Percentiles rank a stretch among this genome's conserved stretches.
Conservation (phyloP, 2,113 vertebrate genomes). For the Aplodontia rufa region DNA sequence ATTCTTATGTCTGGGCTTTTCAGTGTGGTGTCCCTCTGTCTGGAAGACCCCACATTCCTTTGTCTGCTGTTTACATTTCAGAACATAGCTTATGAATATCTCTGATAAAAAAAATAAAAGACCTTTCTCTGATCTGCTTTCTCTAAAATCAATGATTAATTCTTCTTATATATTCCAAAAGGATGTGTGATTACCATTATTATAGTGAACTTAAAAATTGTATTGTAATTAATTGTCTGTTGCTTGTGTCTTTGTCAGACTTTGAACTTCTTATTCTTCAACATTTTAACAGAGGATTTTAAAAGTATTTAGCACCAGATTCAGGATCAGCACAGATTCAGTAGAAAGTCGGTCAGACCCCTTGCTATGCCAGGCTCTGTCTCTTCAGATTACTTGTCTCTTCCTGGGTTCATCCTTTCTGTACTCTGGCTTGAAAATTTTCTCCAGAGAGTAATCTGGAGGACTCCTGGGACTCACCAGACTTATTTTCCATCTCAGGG, state of each 20-base stretch:
- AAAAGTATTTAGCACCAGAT: not conserved
- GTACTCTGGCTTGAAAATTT: not conserved
- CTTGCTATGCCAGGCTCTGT: not conserved
- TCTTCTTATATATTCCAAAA: not conserved
- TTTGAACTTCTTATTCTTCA: not conserved
- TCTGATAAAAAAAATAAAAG: not conserved
- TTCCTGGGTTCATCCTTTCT: not conserved
- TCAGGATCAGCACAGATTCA: not conserved
- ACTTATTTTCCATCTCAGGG: not conserved
- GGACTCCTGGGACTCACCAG: rapidly evolving
- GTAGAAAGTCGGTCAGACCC: not conserved
- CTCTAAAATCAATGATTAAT: not conserved
- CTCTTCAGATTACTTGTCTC: not conserved
- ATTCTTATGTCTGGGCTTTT: not conserved
- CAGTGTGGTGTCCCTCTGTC: not conserved
- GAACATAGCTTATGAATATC: not conserved
- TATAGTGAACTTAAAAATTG: not conserved
- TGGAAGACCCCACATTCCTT: not conserved
- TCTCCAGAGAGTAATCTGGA: not conserved
- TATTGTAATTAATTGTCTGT: not conserved
- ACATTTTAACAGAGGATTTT: not conserved
- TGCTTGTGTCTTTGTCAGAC: not conserved
- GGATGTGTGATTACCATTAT: not conserved
- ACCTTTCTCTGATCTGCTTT: not conserved
- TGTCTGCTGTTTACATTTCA: not conserved